These are phyloP conservation scores for Distichodus sexfasciatus DNA, from an alignment of 2,797 vertebrate genomes.

Conservation along the genomic window DNA sequence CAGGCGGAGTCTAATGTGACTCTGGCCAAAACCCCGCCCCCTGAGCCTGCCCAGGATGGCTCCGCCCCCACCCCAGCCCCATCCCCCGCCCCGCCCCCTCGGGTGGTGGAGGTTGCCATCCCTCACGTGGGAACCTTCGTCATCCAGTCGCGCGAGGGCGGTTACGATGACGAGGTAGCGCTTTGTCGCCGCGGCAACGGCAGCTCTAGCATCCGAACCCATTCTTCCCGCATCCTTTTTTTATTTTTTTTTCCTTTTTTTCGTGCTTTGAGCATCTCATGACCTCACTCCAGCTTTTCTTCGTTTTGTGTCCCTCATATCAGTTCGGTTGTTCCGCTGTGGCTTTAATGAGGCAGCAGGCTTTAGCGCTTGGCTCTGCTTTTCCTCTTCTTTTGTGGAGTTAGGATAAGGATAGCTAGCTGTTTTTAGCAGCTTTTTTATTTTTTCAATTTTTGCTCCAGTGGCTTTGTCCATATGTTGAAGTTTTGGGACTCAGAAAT, in stretches of 20 bases:
- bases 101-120: conserved; percentile 91
- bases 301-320: background rate
- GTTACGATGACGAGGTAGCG: conserved; percentile 97
- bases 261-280: background rate
- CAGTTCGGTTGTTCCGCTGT: too few species aligned
- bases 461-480: too few species aligned
- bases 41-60: conserved; percentile 64
- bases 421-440: too few species aligned
- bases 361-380: too few species aligned
- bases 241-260: background rate
- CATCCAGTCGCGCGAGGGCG: conserved; percentile 93
- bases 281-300: background rate
- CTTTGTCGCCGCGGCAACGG: conserved; percentile 38
- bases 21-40: conserved; percentile 56
- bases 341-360: too few species aligned
- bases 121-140: conserved; percentile 93
- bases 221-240: too few species aligned
- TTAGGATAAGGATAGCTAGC: too few species aligned
- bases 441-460: too few species aligned
- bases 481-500: too few species aligned
- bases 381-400: too few species aligned
- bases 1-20: conserved; percentile 59
- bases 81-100: conserved; percentile 80
- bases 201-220: too few species aligned
- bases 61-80: conserved; percentile 69